A percentile compares a stretch with the other conserved stretches of the same genome.
Conservation (phyloP, 2,888 invertebrate species). For the Furcula furcula region DNA sequence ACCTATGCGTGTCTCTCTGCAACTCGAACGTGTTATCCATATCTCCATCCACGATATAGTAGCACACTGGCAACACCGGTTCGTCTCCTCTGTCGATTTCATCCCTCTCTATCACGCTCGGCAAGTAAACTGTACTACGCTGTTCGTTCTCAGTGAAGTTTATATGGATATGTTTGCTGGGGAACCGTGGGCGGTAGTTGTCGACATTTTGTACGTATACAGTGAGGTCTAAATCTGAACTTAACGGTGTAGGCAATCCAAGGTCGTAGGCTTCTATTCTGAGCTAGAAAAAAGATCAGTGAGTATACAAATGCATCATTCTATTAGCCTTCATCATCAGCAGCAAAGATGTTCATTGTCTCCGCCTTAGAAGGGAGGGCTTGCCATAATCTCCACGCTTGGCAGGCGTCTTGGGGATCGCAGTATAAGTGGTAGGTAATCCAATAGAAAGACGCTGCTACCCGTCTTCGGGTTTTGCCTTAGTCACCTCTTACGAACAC, state of each 20-base stretch:
- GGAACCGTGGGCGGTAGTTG: slow-evolving; percentile 93
- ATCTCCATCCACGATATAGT: slow-evolving; percentile 94
- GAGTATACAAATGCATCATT: no score
- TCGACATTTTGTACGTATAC: slow-evolving; percentile 94
- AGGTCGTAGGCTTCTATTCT: slow-evolving; percentile 95
- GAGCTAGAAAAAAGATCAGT: slow-evolving; percentile 78
- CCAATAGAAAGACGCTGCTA: no score
- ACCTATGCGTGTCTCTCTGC: slow-evolving; percentile 88
- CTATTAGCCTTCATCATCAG: no score
- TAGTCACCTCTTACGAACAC: no score
- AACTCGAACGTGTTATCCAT: slow-evolving; percentile 86
- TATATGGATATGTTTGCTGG: slow-evolving; percentile 85
- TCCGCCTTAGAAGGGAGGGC: no score
- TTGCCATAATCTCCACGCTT: no score
- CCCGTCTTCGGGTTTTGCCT: no score
- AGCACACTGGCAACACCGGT: slow-evolving; percentile 93
- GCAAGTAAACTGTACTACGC: slow-evolving; percentile 85
- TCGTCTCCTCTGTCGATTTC: slow-evolving; percentile 92
- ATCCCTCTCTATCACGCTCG: slow-evolving; percentile 92
- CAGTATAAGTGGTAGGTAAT: no score
- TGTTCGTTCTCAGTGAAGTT: slow-evolving; percentile 86
- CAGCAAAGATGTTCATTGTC: no score
- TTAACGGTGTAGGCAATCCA: slow-evolving; percentile 92
- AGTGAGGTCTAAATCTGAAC: slow-evolving; percentile 92
- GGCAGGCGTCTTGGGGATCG: no score